phyloP scores from a whole-genome alignment of 2,888 invertebrate genomes.

The Thecocarcelia acutangulata region DNA sequence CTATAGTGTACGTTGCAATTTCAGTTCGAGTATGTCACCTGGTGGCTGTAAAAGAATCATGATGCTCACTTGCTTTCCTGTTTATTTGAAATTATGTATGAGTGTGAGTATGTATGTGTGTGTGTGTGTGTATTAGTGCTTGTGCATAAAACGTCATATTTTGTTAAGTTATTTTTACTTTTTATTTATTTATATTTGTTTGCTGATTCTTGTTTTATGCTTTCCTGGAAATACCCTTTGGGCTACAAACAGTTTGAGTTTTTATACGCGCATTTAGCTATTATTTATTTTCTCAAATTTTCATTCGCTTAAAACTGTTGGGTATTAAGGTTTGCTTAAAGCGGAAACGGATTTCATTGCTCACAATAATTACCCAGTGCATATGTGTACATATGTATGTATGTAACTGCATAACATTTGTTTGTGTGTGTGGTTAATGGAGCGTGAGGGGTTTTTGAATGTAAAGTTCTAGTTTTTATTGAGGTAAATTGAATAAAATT shows the following conservation, averaged over 20 bases:
- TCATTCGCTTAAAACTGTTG: slow-evolving; percentile 18
- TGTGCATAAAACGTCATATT: background rate
- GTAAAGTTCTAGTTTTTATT: background rate
- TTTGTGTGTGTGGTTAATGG: background rate
- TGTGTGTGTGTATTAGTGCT: background rate
- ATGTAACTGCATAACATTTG: no score
- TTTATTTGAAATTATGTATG: background rate
- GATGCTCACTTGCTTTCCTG: slow-evolving; percentile 16
- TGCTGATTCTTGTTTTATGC: slow-evolving; percentile 27
- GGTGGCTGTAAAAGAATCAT: slow-evolving; percentile 49
- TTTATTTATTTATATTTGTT: slow-evolving; percentile 15
- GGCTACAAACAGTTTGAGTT: slow-evolving; percentile 56
- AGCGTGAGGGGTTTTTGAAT: background rate
- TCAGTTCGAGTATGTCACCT: slow-evolving; percentile 37
- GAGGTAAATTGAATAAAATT: background rate
- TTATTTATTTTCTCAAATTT: slow-evolving; percentile 50
- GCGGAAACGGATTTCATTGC: slow-evolving; percentile 38
- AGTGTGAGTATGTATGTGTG: background rate
- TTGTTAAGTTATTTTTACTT: slow-evolving; percentile 16
- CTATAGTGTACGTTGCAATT: slow-evolving; percentile 5
- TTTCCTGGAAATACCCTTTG: slow-evolving; percentile 40
- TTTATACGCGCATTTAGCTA: slow-evolving; percentile 36
- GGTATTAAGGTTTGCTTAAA: slow-evolving; percentile 10
- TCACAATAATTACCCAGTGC: slow-evolving; percentile 28
- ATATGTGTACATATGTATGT: background rate